Percentiles rank a stretch among this genome's conserved stretches.
These are phyloP conservation scores for Hylia prasina DNA, from an alignment of 2,113 vertebrate genomes.

Conservation along the genomic window DNA sequence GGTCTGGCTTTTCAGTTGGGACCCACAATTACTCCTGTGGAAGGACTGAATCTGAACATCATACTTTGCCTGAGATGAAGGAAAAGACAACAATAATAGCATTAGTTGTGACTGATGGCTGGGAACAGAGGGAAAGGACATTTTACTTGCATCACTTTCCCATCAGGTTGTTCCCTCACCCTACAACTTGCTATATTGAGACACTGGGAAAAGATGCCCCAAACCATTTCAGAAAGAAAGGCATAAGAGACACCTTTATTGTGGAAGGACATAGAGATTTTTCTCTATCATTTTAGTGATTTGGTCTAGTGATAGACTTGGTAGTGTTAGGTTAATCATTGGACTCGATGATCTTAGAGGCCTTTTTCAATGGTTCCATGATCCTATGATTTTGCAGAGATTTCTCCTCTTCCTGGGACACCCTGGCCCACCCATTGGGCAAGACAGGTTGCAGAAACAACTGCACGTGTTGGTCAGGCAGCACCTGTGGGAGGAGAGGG, in stretches of 20 bases:
- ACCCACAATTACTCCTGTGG: background rate
- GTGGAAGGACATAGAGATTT: background rate
- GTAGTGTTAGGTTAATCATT: background rate
- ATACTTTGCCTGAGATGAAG: background rate
- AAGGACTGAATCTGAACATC: background rate
- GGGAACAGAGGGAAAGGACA: background rate
- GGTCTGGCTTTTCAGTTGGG: background rate
- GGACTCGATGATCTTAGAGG: rapidly evolving
- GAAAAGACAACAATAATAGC: background rate
- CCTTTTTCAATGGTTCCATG: background rate
- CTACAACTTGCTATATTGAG: background rate
- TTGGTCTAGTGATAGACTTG: background rate
- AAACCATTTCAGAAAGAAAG: background rate
- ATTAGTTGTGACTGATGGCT: background rate
- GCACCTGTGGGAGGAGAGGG: background rate
- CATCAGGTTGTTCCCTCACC: background rate
- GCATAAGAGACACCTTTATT: background rate
- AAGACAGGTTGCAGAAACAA: rapidly evolving
- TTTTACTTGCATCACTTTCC: background rate
- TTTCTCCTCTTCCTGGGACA: background rate
- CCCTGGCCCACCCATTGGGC: background rate
- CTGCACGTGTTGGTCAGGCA: background rate
- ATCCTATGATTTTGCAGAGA: background rate
- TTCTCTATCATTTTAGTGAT: background rate
- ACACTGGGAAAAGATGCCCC: background rate